Base-by-base conservation (phyloP, 2,797 vertebrate species). In the Brotula barbata region DNA sequence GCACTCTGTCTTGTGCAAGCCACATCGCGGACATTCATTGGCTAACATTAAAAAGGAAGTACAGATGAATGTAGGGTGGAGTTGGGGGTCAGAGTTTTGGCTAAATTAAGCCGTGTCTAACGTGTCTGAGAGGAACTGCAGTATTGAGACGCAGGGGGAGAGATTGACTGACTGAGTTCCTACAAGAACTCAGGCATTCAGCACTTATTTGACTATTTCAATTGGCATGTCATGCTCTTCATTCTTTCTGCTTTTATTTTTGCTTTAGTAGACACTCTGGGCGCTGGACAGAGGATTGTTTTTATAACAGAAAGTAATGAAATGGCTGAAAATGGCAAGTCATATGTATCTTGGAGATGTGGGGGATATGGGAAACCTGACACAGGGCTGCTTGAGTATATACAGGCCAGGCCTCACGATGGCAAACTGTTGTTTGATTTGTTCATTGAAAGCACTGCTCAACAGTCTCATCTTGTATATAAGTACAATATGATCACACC, bases 141-240 rank as follows among this genome's bases (percentile, higher is more conserved):
- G 68, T 75, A 47, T 52, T 67, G 61, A 39, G 28, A 44, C 49
- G 50, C 6, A 23, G 52, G 33, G 36, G 6, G 39, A 28, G 16
- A 57, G 53, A 7, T 31, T 22, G 31, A 42, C 17, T 23, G 15
- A 13, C 34, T 33, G 6, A 7, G 25, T 46, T 59, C 58, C 25
- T 47, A 58, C 14, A 58, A 37, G 11, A 58, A 51, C 43, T 71
- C 57, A 82, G 62, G 54, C 66, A 43, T 80, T 70, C 53, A 56
- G 61, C 40, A 39, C 73, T 82, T 58, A 73, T 89, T 86, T 10
- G 23, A 71, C 86, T 73, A 75, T 59, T 72, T 63, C 61, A 64
- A 33, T 60, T 58, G 56, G 22, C n/a, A 31, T 22, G 45, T 61
- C 15, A 58, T 45, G 52, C 39, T 5, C 8, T 33, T 60, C 20